These are phyloP conservation scores for Aproaerema taeniolella DNA, from an alignment of 2,888 invertebrate genomes.

Conservation along the genomic window DNA sequence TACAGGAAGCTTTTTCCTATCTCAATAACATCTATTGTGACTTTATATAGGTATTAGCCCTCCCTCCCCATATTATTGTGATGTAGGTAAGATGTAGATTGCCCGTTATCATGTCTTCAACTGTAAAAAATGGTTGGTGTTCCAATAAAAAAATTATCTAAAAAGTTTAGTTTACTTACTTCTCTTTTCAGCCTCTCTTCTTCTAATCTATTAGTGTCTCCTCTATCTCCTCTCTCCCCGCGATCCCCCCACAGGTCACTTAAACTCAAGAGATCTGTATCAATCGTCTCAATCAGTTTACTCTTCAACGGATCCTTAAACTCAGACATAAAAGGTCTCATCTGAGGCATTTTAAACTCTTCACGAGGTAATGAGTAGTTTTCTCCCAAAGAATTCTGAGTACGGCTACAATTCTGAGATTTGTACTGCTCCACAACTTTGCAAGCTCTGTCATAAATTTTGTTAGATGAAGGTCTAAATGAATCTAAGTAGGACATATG, in stretches of 20 bases:
- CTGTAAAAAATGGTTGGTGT: no score
- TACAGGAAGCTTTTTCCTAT: no score
- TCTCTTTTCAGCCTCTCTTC: constrained; percentile 87
- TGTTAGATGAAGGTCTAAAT: constrained; percentile 60
- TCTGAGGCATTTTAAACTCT: constrained; percentile 62
- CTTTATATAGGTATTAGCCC: no score
- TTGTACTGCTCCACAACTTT: constrained; percentile 66
- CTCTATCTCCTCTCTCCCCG: constrained; percentile 48
- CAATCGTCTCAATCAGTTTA: constrained; percentile 53
- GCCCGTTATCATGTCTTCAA: no score
- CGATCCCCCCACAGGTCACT: constrained; percentile 81
- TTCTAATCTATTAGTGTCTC: constrained; percentile 74
- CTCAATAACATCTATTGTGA: no score
- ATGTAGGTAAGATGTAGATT: no score
- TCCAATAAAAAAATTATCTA: no score
- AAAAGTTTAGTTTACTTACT: no score
- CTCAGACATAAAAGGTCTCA: constrained; percentile 49
- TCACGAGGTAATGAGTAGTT: constrained; percentile 44
- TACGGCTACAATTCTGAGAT: constrained; percentile 42
- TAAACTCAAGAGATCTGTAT: constrained; percentile 73
- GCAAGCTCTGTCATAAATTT: constrained; percentile 61
- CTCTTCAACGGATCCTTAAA: constrained; percentile 42
- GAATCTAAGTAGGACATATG: constrained; percentile 36
- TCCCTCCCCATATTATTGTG: no score
- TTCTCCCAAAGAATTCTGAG: constrained; percentile 37